Evolutionary conservation across 2,113 vertebrate species (phyloP).

Genomic region (Coregonus clupeaformis): DNA sequence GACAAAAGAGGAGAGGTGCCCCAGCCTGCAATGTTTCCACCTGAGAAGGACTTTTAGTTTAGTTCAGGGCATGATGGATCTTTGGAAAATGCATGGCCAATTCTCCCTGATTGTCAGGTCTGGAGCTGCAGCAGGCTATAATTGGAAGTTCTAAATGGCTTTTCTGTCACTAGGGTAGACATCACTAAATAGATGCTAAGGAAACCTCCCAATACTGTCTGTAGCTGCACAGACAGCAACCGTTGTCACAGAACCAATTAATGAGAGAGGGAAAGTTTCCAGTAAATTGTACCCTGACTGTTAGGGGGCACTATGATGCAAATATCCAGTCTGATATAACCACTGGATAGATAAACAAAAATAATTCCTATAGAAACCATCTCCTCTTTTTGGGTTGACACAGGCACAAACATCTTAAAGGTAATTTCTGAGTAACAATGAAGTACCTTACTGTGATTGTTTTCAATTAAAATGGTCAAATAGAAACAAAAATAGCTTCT

Average conservation of each 20-base stretch:
- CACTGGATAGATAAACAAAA: not conserved
- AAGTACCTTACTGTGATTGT: too few species aligned
- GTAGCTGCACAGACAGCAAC: not conserved
- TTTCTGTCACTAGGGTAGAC: not conserved
- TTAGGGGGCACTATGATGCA: slow-evolving; percentile 27
- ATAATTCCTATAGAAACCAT: not conserved
- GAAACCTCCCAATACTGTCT: not conserved
- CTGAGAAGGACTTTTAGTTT: not conserved
- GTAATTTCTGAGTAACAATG: too few species aligned
- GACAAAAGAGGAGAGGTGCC: slow-evolving; percentile 45
- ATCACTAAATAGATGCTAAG: not conserved
- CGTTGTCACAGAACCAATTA: not conserved
- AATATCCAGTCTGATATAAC: not conserved
- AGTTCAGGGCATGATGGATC: not conserved
- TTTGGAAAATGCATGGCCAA: not conserved
- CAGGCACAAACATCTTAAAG: not conserved
- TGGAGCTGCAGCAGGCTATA: not conserved
- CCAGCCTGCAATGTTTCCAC: slow-evolving; percentile 54
- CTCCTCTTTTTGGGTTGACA: not conserved
- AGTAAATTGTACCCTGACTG: too few species aligned
- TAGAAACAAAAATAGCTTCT: too few species aligned
- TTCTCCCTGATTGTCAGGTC: not conserved
- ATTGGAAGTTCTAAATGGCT: not conserved
- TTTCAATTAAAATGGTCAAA: too few species aligned
- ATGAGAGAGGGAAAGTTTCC: too few species aligned